phyloP scores from a whole-genome alignment of 2,113 vertebrate genomes.

The Semicossyphus pulcher region DNA sequence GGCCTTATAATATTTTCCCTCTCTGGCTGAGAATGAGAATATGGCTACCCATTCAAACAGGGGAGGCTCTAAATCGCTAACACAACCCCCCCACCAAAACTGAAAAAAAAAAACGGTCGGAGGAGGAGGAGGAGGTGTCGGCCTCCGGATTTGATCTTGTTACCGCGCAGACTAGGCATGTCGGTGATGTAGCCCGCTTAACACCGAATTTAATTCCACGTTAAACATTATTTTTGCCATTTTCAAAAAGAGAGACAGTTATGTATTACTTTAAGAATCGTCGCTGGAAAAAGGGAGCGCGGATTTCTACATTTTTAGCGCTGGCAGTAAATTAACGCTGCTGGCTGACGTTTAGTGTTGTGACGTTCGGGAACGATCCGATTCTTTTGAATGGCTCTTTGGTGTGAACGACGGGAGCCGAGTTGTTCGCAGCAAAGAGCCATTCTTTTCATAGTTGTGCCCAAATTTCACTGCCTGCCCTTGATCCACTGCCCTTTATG shows the following conservation, averaged over 20 bases:
- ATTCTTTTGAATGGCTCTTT: too few relatives aligned
- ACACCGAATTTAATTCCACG: neutral
- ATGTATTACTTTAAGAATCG: neutral
- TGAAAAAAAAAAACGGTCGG: conserved; percentile 35
- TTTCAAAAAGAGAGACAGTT: neutral
- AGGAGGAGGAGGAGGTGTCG: conserved; percentile 59
- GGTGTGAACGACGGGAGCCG: too few relatives aligned
- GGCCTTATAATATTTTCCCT: conserved; percentile 40
- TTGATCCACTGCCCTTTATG: too few relatives aligned
- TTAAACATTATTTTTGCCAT: neutral
- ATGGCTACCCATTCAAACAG: conserved; percentile 85
- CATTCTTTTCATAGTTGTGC: too few relatives aligned
- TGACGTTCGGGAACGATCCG: too few relatives aligned
- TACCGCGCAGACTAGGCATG: conserved; percentile 60
- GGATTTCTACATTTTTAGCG: conserved; percentile 49
- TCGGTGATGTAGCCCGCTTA: neutral
- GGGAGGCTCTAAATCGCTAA: conserved; percentile 63
- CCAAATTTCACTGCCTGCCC: too few relatives aligned
- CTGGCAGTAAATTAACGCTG: conserved; percentile 76
- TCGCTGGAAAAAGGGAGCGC: conserved; percentile 14
- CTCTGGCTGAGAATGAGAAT: conserved; percentile 67
- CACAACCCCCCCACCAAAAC: conserved; percentile 27
- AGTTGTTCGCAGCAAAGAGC: too few relatives aligned
- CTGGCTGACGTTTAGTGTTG: too few relatives aligned
- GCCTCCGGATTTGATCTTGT: conserved; percentile 66